Conservation (phyloP, 2,888 invertebrate species). For the Esperia sulphurella region DNA sequence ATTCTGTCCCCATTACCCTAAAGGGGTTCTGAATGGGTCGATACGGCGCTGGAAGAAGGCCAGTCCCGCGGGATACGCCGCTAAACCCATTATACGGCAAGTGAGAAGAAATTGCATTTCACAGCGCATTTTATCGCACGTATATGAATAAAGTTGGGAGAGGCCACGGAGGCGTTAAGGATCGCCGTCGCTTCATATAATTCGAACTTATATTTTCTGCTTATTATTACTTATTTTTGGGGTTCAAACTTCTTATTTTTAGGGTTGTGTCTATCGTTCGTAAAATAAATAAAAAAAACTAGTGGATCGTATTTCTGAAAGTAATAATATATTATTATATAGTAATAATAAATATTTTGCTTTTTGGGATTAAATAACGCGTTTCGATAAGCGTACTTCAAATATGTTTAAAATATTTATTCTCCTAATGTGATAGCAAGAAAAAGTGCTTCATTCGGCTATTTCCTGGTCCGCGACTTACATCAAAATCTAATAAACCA, state of each 20-base stretch:
- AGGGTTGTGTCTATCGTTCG: neutral
- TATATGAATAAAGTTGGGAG: slow-evolving; percentile 8
- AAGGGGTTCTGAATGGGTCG: neutral
- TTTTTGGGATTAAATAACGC: no score
- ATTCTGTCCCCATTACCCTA: no score
- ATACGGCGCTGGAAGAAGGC: slow-evolving; percentile 18
- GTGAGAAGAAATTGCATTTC: slow-evolving; percentile 38
- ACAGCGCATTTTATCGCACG: slow-evolving; percentile 24
- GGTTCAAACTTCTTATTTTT: neutral
- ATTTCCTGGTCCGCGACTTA: no score
- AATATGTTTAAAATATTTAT: no score
- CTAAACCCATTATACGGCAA: slow-evolving; percentile 38
- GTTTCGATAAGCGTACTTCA: no score
- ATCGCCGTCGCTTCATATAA: neutral
- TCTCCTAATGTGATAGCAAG: no score
- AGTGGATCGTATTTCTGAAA: no score
- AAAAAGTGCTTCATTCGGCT: no score
- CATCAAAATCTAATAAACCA: no score
- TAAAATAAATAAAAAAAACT: no score
- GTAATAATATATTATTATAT: no score
- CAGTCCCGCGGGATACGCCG: slow-evolving; percentile 26
- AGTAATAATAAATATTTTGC: no score
- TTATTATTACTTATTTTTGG: neutral
- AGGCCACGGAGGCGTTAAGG: neutral
- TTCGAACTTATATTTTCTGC: neutral